Conservation (phyloP, 2,113 vertebrate genomes). For the Barnardius zonarius region DNA sequence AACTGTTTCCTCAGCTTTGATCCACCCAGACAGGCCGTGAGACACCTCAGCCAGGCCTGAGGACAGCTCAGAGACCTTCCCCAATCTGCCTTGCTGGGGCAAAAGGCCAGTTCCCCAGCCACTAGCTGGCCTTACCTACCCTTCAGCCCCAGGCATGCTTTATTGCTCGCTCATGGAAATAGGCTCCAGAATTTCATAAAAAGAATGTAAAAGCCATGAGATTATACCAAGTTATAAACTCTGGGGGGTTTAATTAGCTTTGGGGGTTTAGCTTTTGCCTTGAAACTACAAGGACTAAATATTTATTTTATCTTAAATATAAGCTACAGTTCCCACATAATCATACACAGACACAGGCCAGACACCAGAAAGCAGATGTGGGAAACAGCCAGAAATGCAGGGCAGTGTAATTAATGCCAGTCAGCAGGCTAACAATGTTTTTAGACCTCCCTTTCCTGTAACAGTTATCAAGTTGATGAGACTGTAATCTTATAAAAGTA, state of each 20-base stretch:
- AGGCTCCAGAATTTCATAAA: not conserved
- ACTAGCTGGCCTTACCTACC: rapidly evolving
- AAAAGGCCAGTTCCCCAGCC: not conserved
- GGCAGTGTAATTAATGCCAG: not conserved
- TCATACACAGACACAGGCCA: not conserved
- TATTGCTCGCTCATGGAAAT: not conserved
- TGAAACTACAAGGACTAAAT: not conserved
- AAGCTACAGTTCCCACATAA: not conserved
- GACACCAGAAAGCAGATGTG: not conserved
- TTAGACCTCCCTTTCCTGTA: not conserved
- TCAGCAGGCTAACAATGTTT: not conserved
- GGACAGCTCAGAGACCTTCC: not conserved
- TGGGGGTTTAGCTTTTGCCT: not conserved
- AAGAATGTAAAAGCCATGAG: not conserved
- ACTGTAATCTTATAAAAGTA: not conserved
- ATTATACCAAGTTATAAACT: not conserved
- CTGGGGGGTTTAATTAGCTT: not conserved
- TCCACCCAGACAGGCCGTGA: not conserved
- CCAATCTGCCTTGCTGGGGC: not conserved
- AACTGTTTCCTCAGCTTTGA: not conserved
- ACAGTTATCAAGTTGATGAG: not conserved
- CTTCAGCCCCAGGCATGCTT: not conserved
- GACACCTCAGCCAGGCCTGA: not conserved
- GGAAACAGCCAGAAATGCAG: not conserved
- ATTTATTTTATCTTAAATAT: constrained; percentile 30